A percentile compares a stretch with the other conserved stretches of the same genome.
phyloP scores from a whole-genome alignment of 1,140 invertebrate species.

The Uloborus diversus region DNA sequence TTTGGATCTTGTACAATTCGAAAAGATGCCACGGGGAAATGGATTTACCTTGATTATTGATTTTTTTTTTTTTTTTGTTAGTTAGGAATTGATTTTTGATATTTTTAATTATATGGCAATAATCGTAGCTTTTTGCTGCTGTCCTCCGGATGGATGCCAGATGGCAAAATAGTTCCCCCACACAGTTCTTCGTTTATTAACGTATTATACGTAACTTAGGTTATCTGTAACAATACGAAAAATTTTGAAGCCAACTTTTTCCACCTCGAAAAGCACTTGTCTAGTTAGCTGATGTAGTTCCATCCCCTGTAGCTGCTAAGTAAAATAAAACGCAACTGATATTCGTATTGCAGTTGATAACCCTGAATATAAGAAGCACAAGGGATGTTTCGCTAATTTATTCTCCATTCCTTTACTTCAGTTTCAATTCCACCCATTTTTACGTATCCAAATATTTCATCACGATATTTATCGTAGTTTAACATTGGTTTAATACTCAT shows the following conservation, averaged over 20 bases:
- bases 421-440: neutral
- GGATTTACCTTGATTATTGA: neutral
- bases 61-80: neutral
- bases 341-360: constrained; percentile 12
- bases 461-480: neutral
- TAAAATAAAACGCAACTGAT: constrained; percentile 46
- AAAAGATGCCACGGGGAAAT: too few species aligned
- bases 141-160: constrained; percentile 21
- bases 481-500: neutral
- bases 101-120: constrained; percentile 30
- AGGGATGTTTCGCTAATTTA: neutral
- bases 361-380: neutral
- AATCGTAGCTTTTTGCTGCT: neutral
- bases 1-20: neutral
- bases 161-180: neutral
- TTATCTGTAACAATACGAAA: constrained; percentile 34
- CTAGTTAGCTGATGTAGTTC: neutral
- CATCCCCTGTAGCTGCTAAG: constrained; percentile 10
- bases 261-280: constrained; percentile 21
- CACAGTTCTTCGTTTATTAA: neutral
- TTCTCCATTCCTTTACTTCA: too few species aligned
- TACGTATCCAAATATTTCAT: neutral
- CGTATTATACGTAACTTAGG: constrained; percentile 10
- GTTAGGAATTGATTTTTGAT: neutral
- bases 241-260: constrained; percentile 21